Evolutionary conservation across 2,888 invertebrate genomes (phyloP).

Genomic region (Mimachlamys varia): DNA sequence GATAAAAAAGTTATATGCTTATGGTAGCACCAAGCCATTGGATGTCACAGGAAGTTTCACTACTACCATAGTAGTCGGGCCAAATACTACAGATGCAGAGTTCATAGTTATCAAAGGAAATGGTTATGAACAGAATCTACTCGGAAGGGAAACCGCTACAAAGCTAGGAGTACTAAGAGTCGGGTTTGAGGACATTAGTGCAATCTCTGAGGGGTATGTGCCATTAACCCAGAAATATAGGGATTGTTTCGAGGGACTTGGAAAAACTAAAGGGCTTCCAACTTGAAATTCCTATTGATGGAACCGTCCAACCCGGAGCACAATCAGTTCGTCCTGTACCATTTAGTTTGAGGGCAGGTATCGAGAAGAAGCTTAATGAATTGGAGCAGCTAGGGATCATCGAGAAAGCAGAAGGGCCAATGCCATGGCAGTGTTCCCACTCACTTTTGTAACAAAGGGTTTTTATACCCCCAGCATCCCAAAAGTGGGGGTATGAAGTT

Average conservation of each 20-base stretch:
- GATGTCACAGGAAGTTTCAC: too few species aligned
- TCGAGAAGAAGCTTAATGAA: constrained; percentile 44
- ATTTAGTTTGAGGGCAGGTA: constrained; percentile 42
- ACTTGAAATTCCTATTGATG: constrained; percentile 42
- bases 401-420: constrained; percentile 50
- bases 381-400: constrained; percentile 48
- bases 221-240: constrained; percentile 43
- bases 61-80: too few species aligned
- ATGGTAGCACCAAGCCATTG: too few species aligned
- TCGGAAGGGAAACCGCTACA: constrained; percentile 38
- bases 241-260: constrained; percentile 49
- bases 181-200: neutral
- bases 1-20: too few species aligned
- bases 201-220: neutral
- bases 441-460: too few species aligned
- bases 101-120: neutral
- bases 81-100: neutral
- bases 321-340: constrained; percentile 43
- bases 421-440: too few species aligned
- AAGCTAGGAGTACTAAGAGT: constrained; percentile 45
- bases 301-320: constrained; percentile 41
- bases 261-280: too few species aligned
- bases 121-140: too few species aligned
- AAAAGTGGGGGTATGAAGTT: too few species aligned
- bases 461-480: too few species aligned